phyloP scores from a whole-genome alignment of 2,888 invertebrate species.

The Ceriagrion tenellum region DNA sequence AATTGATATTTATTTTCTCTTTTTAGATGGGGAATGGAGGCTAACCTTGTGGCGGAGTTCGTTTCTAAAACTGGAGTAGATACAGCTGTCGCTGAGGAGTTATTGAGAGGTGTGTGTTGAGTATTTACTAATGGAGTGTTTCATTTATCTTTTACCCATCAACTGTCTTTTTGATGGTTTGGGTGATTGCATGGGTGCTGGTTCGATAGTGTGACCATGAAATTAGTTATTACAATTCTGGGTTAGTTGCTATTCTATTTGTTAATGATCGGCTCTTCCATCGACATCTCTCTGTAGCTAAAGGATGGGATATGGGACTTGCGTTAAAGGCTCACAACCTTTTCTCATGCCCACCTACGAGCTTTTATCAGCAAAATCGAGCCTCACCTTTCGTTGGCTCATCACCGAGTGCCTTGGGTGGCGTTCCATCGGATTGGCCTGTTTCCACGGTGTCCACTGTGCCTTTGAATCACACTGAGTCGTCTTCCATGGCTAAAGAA shows the following conservation, averaged over 20 bases:
- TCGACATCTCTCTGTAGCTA: neutral
- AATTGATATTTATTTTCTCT: neutral
- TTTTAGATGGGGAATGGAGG: conserved; percentile 72
- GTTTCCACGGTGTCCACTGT: conserved; percentile 63
- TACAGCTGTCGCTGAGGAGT: conserved; percentile 70
- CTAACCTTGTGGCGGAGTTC: conserved; percentile 71
- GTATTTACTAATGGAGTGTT: neutral
- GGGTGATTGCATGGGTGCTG: neutral
- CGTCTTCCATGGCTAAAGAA: conserved; percentile 65
- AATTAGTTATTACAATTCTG: neutral
- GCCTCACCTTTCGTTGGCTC: conserved; percentile 42
- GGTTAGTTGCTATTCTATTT: neutral
- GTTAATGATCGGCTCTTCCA: too few species aligned
- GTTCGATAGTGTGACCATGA: neutral
- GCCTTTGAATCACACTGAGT: conserved; percentile 62
- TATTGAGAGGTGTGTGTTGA: conserved; percentile 70
- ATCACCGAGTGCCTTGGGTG: conserved; percentile 61
- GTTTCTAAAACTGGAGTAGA: conserved; percentile 72
- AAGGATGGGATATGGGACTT: conserved; percentile 59
- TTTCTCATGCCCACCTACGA: conserved; percentile 54
- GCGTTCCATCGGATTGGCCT: conserved; percentile 59
- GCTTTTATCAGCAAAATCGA: conserved; percentile 36
- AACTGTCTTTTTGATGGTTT: neutral
- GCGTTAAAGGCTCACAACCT: conserved; percentile 41
- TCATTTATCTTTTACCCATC: neutral